Percentiles rank a stretch among this genome's conserved stretches.
Conservation (phyloP, 2,113 vertebrate species). For the Lepidiolamprologus cunningtoni region DNA sequence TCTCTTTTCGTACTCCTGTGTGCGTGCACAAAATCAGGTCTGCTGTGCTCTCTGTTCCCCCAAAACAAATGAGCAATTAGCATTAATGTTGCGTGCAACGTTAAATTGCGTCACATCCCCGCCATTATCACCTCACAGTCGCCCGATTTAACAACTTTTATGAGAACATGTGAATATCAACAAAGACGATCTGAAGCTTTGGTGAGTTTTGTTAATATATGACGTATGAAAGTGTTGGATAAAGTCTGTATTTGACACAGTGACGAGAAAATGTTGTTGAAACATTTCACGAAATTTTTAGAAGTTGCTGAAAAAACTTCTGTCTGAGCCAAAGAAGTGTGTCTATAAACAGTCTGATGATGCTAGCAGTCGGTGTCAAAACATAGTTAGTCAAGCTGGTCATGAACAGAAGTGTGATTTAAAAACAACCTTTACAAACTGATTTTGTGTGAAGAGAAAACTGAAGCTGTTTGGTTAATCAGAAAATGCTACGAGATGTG, state of each 20-base stretch:
- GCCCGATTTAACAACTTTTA: rapidly evolving
- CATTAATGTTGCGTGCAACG: rapidly evolving
- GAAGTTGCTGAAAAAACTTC: not conserved
- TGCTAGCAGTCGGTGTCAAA: not conserved
- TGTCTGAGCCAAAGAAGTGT: not conserved
- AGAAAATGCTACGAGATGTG: not conserved
- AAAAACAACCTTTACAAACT: rapidly evolving
- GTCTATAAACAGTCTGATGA: not conserved
- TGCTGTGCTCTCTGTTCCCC: not conserved
- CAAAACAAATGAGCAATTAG: not conserved
- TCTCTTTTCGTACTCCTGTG: rapidly evolving
- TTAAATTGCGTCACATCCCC: not conserved
- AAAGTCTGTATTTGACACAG: rapidly evolving
- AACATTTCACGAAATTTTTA: not conserved
- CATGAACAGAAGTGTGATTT: rapidly evolving
- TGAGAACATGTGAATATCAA: rapidly evolving
- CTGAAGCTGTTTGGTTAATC: not conserved
- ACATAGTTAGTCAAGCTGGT: not conserved
- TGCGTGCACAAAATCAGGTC: rapidly evolving
- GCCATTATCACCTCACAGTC: rapidly evolving
- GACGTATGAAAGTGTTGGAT: not conserved
- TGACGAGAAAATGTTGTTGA: not conserved
- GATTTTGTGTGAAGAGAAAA: not conserved
- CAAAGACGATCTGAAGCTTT: not conserved
- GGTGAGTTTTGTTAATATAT: not conserved